phyloP scores from a whole-genome alignment of 2,113 vertebrate species.

The Gobiocypris rarus region DNA sequence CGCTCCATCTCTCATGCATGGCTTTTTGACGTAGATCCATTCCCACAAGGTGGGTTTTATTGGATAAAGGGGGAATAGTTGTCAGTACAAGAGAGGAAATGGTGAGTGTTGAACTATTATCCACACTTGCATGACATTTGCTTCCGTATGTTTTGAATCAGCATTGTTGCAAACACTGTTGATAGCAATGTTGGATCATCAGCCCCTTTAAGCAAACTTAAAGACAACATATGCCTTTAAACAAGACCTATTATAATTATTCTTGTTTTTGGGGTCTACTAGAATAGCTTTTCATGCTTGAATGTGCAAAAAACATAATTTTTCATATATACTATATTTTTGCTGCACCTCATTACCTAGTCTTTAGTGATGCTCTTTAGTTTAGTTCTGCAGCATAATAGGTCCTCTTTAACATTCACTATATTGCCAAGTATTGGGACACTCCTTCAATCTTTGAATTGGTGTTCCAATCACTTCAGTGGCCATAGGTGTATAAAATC shows the following conservation, averaged over 20 bases:
- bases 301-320: no score
- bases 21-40: conserved; percentile 2
- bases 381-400: no score
- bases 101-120: background rate
- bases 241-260: no score
- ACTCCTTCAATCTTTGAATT: no score
- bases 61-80: conserved; percentile 32
- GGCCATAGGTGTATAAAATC: no score
- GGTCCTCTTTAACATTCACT: background rate
- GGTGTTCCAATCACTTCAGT: no score
- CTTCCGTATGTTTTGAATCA: background rate
- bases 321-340: no score
- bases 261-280: no score
- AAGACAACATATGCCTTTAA: background rate
- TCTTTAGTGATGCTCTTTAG: no score
- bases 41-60: conserved; percentile 33
- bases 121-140: background rate
- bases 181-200: background rate
- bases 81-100: conserved; percentile 14
- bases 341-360: no score
- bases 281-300: no score
- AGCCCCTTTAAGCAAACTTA: background rate
- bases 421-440: no score
- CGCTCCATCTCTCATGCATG: conserved; percentile 15
- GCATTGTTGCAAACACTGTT: background rate